Base-by-base conservation (phyloP, 2,797 vertebrate species). In the Sebastes hubbsi region DNA sequence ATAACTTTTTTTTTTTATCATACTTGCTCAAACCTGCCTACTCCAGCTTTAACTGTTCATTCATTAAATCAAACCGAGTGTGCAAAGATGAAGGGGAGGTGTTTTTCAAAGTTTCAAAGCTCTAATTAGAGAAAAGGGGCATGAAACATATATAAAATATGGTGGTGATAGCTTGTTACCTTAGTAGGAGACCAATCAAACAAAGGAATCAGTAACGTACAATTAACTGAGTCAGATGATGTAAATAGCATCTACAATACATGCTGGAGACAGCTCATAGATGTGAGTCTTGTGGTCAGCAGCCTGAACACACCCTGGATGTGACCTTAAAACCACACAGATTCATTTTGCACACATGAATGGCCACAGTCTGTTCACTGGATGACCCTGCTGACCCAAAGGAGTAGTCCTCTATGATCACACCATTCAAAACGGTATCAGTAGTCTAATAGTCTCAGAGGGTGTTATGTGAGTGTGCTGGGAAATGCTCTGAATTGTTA, bases 311-410 rank as follows among this genome's bases (percentile, higher is more conserved):
- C 49, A 18, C 72, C 66, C 24, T 59, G 22, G 8, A 54, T 54
- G 58, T 52, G 62, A 76, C 36, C 67, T 38, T 9, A 30, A 56
- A 29, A 30, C 20, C 67, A 24, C 67, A 12, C 5, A 22, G n/a
- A 67, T 34, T 64, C 0, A 29, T 38, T 24, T 27, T 42, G 11
- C 24, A 74, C 32, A 72, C 22, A 36, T 4, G 52, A 82, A 29
- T 42, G 60, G 62, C 68, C 49, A 60, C 75, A 58, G 25, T 36
- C 22, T 79, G 52, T 27, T 22, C 25, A 20, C 52, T 11, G 2
- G 10, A 63, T 54, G 77, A 69, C 64, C 54, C 63, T 16, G 3
- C 70, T 75, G 66, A 78, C 49, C 71, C 49, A 29, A n/a, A 27
- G 10, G 29, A 61, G 54, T 22, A 32, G 27, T 11, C 10, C 38